These are phyloP conservation scores for Euspilapteryx auroguttella DNA, from an alignment of 2,888 invertebrate genomes.

Conservation along the genomic window DNA sequence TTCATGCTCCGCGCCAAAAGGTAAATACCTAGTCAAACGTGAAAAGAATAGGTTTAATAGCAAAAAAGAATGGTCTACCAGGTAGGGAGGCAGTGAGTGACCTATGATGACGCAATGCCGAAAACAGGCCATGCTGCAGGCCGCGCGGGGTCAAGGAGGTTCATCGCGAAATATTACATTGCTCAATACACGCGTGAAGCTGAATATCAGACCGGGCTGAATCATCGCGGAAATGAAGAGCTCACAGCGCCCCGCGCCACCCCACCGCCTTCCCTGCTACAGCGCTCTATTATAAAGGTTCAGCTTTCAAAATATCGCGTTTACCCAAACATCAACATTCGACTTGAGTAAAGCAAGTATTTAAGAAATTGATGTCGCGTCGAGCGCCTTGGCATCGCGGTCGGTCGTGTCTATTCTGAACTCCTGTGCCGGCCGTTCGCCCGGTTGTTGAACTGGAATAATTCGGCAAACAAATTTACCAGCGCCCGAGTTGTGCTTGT, in stretches of 20 bases:
- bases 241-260: too few relatives aligned
- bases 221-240: too few relatives aligned
- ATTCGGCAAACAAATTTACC: slow-evolving; percentile 54
- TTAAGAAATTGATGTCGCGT: not conserved
- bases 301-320: too few relatives aligned
- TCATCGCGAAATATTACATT: slow-evolving; percentile 36
- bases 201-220: too few relatives aligned
- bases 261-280: too few relatives aligned
- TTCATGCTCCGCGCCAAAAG: too few relatives aligned
- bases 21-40: slow-evolving; percentile 42
- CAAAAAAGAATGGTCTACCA: slow-evolving; percentile 44
- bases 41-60: slow-evolving; percentile 41
- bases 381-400: slow-evolving; percentile 19
- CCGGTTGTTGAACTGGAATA: slow-evolving; percentile 59
- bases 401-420: slow-evolving; percentile 52
- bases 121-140: slow-evolving; percentile 43
- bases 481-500: not conserved
- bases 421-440: slow-evolving; percentile 44
- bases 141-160: slow-evolving; percentile 49
- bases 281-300: too few relatives aligned
- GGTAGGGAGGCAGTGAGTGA: slow-evolving; percentile 52
- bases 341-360: too few relatives aligned
- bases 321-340: too few relatives aligned
- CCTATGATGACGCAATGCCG: slow-evolving; percentile 56
- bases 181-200: too few relatives aligned